Base-by-base conservation (phyloP, 2,113 vertebrate species). In the Malurus melanocephalus region DNA sequence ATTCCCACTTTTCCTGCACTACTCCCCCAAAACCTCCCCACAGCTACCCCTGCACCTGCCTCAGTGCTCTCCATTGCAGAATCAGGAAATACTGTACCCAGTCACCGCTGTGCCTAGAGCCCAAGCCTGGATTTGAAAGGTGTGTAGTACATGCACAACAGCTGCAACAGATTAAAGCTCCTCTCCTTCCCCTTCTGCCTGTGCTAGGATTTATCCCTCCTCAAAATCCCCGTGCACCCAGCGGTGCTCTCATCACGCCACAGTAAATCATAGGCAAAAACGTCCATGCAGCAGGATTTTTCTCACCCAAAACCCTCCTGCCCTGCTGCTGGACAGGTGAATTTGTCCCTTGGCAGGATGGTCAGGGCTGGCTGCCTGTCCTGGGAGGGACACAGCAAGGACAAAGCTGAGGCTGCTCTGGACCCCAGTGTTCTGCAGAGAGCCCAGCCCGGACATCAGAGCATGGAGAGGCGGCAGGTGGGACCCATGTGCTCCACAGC, bases 181-280 rank as follows among this genome's bases (percentile, higher is more conserved):
- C 38, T 65, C 56, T 80, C 83, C 12, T 61, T 85, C 57, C 61
- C 56, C 9, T 52, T 23, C 80, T 42, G 60, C 73, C 52, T 75
- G 66, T 18, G 53, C 2, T 1, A 82, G 62, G 87, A 60, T 80
- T 77, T 59, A 51, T 65, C 52, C 67, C 56, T 93, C 43, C 77
- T 93, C 68, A 66, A 83, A 90, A 71, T n/a, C 80, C 73, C 55
- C 0, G 0, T 3, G 59, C 45, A 24, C 49, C 28, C 59, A 55
- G 24, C 2, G 0, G 53, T 45, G 62, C 43, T 80, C 77, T 82
- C 2, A 0, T 49, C 64, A 56, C 0, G 0, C 57, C 57, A 49
- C 14, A 2, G 48, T 1, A n/a, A n/a, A n/a, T n/a, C n/a, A n/a
- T n/a, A 46, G 66, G 43, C 40, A 85, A 57, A 87, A 43, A 16